Conservation (phyloP, 2,888 invertebrate genomes). For the Cheilosia vulpina region DNA sequence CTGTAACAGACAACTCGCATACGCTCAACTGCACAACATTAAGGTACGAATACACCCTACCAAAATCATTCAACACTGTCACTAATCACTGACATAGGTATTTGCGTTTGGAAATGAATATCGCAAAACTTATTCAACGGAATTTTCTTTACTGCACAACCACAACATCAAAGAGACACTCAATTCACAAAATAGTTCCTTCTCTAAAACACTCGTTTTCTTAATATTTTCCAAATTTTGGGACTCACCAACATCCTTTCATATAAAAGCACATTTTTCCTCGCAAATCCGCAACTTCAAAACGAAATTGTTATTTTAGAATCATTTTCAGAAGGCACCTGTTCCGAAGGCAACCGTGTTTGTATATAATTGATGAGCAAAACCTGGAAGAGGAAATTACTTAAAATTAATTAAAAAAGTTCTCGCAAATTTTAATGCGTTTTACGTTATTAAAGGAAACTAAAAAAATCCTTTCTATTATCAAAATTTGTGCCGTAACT, state of each 20-base stretch:
- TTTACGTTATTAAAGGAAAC: constrained; percentile 40
- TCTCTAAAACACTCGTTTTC: no score
- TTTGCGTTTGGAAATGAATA: no score
- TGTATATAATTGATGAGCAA: constrained; percentile 23
- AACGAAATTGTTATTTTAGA: constrained; percentile 29
- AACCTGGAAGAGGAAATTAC: constrained; percentile 2
- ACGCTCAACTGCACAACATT: no score
- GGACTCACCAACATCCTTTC: constrained; percentile 31
- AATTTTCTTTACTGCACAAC: no score
- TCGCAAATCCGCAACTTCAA: constrained; percentile 33
- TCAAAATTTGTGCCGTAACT: constrained; percentile 66
- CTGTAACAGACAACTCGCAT: no score
- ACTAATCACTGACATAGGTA: no score
- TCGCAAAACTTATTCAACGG: no score
- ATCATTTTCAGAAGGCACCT: constrained; percentile 64
- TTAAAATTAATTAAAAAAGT: neutral
- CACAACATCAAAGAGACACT: no score
- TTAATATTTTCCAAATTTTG: neutral
- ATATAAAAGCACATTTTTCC: constrained; percentile 49
- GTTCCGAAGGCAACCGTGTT: constrained; percentile 62
- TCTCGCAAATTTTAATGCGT: constrained; percentile 1
- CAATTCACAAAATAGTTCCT: constrained; percentile 1
- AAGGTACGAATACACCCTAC: no score
- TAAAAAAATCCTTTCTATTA: constrained; percentile 52
- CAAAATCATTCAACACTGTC: no score